A percentile compares a stretch with the other conserved stretches of the same genome.
Evolutionary conservation across 23 tunicate genomes (phyloP).

Genomic region (Clavelina lepadiformis): DNA sequence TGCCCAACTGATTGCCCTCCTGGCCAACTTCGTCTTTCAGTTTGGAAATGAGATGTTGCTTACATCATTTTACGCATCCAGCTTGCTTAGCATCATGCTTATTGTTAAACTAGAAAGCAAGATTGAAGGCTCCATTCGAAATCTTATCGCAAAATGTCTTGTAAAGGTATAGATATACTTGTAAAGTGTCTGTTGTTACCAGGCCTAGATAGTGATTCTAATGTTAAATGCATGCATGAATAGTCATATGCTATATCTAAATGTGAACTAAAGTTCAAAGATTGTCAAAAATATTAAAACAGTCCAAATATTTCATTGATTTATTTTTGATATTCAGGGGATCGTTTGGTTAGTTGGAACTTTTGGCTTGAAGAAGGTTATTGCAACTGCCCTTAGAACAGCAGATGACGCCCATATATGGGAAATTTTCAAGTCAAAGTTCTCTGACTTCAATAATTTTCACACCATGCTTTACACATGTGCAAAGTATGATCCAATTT

Average conservation of each 20-base stretch:
- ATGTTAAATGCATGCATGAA: no score
- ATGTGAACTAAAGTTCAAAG: no score
- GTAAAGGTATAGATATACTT: constrained; percentile 62
- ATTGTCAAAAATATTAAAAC: no score
- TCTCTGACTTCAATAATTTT: constrained; percentile 89
- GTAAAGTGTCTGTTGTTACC: no score
- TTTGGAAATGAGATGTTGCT: constrained; percentile 98
- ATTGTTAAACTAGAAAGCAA: constrained; percentile 57
- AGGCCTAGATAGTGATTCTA: no score
- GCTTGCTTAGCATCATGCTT: constrained; percentile 48
- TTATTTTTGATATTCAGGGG: constrained; percentile 29
- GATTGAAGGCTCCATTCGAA: constrained; percentile 47
- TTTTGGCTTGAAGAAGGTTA: constrained; percentile 63
- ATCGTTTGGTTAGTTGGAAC: constrained; percentile 70
- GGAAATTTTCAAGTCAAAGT: constrained; percentile 95
- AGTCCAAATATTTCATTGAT: background rate
- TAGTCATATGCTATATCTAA: no score
- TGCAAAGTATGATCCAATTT: constrained; percentile 67
- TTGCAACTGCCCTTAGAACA: constrained; percentile 46
- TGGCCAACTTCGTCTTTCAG: constrained; percentile 88
- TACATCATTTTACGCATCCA: constrained; percentile 97
- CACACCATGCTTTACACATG: constrained; percentile 99
- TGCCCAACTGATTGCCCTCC: constrained; percentile 83
- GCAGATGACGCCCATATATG: constrained; percentile 98
- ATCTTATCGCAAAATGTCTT: constrained; percentile 45